Conservation (phyloP, 2,888 invertebrate genomes). For the Cheilosia vernalis region DNA sequence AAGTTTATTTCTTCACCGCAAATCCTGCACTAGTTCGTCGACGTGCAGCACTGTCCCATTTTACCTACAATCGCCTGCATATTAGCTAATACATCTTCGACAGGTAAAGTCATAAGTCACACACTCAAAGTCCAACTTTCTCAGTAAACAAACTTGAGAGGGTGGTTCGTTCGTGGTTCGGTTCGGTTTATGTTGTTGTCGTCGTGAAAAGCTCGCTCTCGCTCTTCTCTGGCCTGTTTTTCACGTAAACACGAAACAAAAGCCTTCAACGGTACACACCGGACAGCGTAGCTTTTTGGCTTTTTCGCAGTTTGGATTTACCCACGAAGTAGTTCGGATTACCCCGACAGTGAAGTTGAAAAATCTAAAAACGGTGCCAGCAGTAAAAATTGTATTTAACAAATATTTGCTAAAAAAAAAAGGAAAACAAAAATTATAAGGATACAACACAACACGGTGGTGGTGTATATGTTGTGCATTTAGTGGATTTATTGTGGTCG, state of each 20-base stretch:
- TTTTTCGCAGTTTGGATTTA: conserved; percentile 73
- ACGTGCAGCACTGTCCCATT: too few species aligned
- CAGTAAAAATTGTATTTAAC: conserved; percentile 25
- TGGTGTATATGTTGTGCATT: conserved; percentile 39
- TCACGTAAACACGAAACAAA: conserved; percentile 10
- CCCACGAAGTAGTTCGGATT: conserved; percentile 73
- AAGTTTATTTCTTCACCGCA: too few species aligned
- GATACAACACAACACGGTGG: background rate
- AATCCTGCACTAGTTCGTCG: too few species aligned
- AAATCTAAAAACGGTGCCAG: conserved; percentile 28
- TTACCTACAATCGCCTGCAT: too few species aligned
- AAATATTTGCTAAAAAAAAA: conserved; percentile 34
- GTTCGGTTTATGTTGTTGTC: too few species aligned
- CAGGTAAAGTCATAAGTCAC: too few species aligned
- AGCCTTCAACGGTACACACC: conserved; percentile 33
- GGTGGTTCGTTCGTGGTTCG: too few species aligned
- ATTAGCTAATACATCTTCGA: too few species aligned
- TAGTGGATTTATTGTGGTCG: conserved; percentile 17
- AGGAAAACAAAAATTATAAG: conserved; percentile 25
- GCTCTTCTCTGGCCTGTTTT: conserved; percentile 57
- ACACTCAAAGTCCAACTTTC: conserved; percentile 11
- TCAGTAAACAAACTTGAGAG: conserved; percentile 7
- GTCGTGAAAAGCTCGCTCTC: conserved; percentile 29
- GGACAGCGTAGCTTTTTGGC: conserved; percentile 66
- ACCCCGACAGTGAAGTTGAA: conserved; percentile 54